Conservation (phyloP, 1,140 invertebrate genomes). For the Hycleus cichorii region DNA sequence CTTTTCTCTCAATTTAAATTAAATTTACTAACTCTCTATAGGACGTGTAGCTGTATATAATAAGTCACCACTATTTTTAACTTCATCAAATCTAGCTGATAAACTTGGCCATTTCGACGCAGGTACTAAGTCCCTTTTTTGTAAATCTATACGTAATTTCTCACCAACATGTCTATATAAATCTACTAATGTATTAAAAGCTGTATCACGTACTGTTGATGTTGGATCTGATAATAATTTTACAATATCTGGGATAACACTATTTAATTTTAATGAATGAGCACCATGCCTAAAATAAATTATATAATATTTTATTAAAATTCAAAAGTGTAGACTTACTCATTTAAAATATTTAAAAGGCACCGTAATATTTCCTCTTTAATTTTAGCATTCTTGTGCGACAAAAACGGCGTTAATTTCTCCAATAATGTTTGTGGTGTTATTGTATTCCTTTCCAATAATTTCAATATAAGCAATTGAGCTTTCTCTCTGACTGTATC, state of each 20-base stretch:
- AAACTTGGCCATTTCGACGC: slow-evolving; percentile 71
- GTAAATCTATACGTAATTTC: slow-evolving; percentile 71
- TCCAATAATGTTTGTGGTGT: slow-evolving; percentile 76
- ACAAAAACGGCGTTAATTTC: slow-evolving; percentile 63
- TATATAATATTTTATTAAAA: not conserved
- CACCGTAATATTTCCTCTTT: slow-evolving; percentile 74
- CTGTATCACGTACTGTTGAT: slow-evolving; percentile 76
- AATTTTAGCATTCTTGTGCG: slow-evolving; percentile 81
- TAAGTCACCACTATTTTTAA: slow-evolving; percentile 69
- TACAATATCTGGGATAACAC: slow-evolving; percentile 74
- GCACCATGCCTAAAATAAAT: slow-evolving; percentile 68
- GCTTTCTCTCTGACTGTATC: slow-evolving; percentile 79
- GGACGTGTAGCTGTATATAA: slow-evolving; percentile 59
- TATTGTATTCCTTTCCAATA: slow-evolving; percentile 71
- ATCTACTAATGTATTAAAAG: slow-evolving; percentile 77
- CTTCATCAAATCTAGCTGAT: slow-evolving; percentile 81
- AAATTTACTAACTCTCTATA: slow-evolving; percentile 20
- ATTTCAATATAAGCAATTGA: slow-evolving; percentile 66
- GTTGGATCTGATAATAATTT: slow-evolving; percentile 86
- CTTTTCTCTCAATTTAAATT: no score
- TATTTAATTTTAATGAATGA: slow-evolving; percentile 68
- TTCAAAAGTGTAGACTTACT: slow-evolving; percentile 46
- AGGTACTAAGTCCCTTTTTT: slow-evolving; percentile 72
- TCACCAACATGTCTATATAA: slow-evolving; percentile 93
- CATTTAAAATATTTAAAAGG: slow-evolving; percentile 72